Conservation (phyloP, 2,888 invertebrate species). For the Dexiosoma caninum region DNA sequence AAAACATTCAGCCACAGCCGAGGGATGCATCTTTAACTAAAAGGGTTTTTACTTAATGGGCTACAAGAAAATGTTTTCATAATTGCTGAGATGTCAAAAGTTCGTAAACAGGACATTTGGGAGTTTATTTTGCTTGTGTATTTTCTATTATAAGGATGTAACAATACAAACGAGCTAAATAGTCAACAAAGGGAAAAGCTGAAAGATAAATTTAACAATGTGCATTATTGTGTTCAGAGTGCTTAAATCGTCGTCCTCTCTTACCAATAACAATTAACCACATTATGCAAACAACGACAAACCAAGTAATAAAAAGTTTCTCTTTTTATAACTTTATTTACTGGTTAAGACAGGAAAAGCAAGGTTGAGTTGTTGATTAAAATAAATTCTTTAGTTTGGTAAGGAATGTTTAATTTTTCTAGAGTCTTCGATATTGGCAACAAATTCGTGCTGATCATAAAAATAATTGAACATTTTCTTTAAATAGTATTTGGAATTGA, state of each 20-base stretch:
- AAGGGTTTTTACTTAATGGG: constrained; percentile 51
- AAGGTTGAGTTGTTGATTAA: not conserved
- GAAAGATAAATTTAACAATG: constrained; percentile 23
- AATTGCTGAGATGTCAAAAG: constrained; percentile 66
- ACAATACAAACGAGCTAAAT: constrained; percentile 13
- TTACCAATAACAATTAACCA: constrained; percentile 64
- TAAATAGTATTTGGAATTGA: too few species aligned
- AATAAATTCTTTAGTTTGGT: too few species aligned
- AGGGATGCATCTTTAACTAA: constrained; percentile 23
- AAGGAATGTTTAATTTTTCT: too few species aligned
- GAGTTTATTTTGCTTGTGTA: constrained; percentile 31
- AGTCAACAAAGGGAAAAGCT: constrained; percentile 21
- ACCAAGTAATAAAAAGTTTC: constrained; percentile 47
- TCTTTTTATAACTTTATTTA: not conserved
- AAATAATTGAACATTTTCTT: too few species aligned
- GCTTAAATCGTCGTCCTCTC: constrained; percentile 19
- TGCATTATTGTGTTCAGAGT: not conserved
- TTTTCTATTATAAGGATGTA: constrained; percentile 3
- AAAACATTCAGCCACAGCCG: constrained; percentile 9
- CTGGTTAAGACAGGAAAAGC: not conserved
- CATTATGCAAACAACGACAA: constrained; percentile 64
- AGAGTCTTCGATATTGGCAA: too few species aligned
- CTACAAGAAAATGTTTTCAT: constrained; percentile 58
- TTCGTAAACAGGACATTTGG: constrained; percentile 61
- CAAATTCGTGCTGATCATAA: too few species aligned